Evolutionary conservation across 2,797 vertebrate species (phyloP).

Genomic region (Pseudocheirus occidentalis): DNA sequence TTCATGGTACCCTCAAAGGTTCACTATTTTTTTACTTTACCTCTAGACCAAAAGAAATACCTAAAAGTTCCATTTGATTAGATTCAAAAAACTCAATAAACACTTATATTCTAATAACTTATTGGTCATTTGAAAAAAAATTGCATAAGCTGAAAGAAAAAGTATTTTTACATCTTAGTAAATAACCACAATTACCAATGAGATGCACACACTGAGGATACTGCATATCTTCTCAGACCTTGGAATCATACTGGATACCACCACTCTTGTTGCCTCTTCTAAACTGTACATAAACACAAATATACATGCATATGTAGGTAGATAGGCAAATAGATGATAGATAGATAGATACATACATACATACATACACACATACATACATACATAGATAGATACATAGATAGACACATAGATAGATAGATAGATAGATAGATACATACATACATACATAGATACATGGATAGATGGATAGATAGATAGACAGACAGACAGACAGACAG

Average conservation of each 20-base stretch:
- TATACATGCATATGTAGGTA: not conserved
- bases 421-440: too few relatives aligned
- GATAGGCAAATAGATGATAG: too few relatives aligned
- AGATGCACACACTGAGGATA: not conserved
- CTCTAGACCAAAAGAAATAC: not conserved
- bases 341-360: too few relatives aligned
- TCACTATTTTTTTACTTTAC: not conserved
- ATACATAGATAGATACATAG: too few relatives aligned
- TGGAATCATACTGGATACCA: not conserved
- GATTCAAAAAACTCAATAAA: not conserved
- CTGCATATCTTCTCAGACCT: not conserved
- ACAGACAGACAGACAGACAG: too few relatives aligned
- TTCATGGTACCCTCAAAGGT: not conserved
- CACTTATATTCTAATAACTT: not conserved
- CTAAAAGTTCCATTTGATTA: not conserved
- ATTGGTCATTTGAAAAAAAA: not conserved
- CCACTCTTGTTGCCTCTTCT: not conserved
- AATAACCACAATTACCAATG: not conserved
- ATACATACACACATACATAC: too few relatives aligned
- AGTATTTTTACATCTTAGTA: not conserved
- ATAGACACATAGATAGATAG: too few relatives aligned
- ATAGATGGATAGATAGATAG: too few relatives aligned
- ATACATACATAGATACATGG: too few relatives aligned
- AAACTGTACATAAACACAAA: not conserved
- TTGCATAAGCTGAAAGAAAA: not conserved